phyloP scores from a whole-genome alignment of 2,113 vertebrate genomes.

The Coregonus clupeaformis region DNA sequence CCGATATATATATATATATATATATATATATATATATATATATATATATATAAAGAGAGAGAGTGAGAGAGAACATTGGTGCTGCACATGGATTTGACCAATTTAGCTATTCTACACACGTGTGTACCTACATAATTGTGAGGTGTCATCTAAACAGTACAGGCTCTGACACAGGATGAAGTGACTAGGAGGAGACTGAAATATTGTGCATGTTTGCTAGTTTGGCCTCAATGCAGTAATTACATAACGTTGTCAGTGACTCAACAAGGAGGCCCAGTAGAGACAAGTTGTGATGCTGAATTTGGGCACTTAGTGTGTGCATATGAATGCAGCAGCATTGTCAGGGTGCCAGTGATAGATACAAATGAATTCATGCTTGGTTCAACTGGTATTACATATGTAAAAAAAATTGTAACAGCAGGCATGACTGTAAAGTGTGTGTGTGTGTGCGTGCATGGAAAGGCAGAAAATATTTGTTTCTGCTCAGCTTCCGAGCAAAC shows the following conservation, averaged over 20 bases:
- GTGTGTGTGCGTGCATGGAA: background rate
- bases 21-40: too few relatives aligned
- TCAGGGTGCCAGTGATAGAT: background rate
- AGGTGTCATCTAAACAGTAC: conserved; percentile 8
- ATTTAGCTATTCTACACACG: conserved; percentile 11
- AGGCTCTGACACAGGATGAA: background rate
- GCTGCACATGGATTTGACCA: conserved; percentile 19
- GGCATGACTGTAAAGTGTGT: background rate
- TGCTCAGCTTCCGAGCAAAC: too few relatives aligned
- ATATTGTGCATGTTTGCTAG: background rate
- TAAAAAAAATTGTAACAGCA: background rate
- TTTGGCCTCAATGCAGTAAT: conserved; percentile 37
- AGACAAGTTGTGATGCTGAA: conserved; percentile 26
- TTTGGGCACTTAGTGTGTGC: conserved; percentile 24
- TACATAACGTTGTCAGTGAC: conserved; percentile 51
- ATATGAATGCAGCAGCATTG: background rate
- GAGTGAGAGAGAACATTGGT: conserved; percentile 8
- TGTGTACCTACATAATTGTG: background rate
- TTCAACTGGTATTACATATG: background rate
- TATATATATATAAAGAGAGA: too few relatives aligned
- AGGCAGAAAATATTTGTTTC: too few relatives aligned
- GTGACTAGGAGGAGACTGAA: background rate
- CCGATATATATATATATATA: background rate
- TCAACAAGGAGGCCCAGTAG: conserved; percentile 36
- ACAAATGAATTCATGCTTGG: conserved; percentile 2